phyloP scores from a whole-genome alignment of 1,140 invertebrate genomes.

The Lasioglossum albipes region DNA sequence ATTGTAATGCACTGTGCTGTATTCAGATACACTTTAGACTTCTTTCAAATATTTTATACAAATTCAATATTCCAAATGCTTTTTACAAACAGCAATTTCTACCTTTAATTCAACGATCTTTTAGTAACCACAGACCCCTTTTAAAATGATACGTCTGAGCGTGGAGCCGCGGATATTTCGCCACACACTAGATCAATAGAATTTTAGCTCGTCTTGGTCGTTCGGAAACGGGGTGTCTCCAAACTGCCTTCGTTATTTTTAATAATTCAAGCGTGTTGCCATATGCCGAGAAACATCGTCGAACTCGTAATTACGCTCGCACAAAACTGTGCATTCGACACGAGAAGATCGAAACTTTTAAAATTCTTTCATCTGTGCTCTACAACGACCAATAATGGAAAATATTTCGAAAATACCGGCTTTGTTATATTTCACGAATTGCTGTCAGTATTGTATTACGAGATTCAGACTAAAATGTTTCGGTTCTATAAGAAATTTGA shows the following conservation, averaged over 20 bases:
- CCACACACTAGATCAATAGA: slow-evolving; percentile 45
- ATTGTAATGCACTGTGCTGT: no score
- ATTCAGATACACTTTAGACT: no score
- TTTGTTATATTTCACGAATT: neutral
- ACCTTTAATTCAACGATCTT: neutral
- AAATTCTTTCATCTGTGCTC: no score
- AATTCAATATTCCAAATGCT: no score
- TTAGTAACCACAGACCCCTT: neutral
- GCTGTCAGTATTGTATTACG: no score
- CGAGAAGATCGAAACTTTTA: neutral
- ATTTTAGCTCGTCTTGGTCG: slow-evolving; percentile 10
- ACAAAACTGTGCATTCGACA: no score
- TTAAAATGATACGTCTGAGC: slow-evolving; percentile 1
- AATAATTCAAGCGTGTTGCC: slow-evolving; percentile 52
- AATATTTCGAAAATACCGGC: neutral
- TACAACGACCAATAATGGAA: neutral
- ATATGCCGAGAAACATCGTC: slow-evolving; percentile 19
- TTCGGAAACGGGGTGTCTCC: slow-evolving; percentile 21
- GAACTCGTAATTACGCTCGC: neutral
- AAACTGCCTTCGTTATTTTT: slow-evolving; percentile 58
- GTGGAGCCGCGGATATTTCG: slow-evolving; percentile 13
- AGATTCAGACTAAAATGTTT: no score
- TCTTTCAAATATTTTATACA: no score
- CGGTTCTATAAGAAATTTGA: no score
- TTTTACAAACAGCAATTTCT: neutral